A percentile compares a stretch with the other conserved stretches of the same genome.
Conservation (phyloP, 2,888 invertebrate species). For the Eugnorisma glareosa region DNA sequence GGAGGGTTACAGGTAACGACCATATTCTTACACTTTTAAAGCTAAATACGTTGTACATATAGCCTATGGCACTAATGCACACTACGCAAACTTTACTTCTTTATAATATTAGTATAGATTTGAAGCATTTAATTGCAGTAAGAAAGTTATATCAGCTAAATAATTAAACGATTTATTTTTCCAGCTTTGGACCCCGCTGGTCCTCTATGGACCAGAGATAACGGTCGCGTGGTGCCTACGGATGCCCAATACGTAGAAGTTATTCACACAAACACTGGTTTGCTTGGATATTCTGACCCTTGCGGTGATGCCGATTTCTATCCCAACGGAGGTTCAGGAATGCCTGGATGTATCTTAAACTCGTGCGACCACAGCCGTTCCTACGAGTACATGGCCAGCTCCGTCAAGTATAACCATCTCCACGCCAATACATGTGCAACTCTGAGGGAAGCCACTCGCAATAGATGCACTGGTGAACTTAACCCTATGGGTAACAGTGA, state of each 20-base stretch:
- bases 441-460: conserved; percentile 68
- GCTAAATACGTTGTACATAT: not conserved
- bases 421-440: conserved; percentile 75
- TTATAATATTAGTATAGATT: no score
- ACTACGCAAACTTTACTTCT: no score
- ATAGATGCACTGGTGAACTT: conserved; percentile 73
- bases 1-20: conserved; percentile 80
- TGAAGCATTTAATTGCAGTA: not conserved
- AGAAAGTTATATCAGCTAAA: not conserved
- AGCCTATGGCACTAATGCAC: no score
- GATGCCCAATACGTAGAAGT: conserved; percentile 84
- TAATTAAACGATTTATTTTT: not conserved
- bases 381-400: conserved; percentile 78
- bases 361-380: conserved; percentile 80
- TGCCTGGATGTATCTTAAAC: conserved; percentile 81
- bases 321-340: conserved; percentile 79
- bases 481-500: conserved; percentile 79
- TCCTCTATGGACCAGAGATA: conserved; percentile 77
- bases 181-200: conserved; percentile 85
- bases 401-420: conserved; percentile 77
- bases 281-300: conserved; percentile 75
- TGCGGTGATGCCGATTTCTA: conserved; percentile 83
- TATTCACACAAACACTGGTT: conserved; percentile 81
- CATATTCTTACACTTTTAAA: not conserved
- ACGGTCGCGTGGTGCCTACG: conserved; percentile 70